phyloP scores from a whole-genome alignment of 2,113 vertebrate genomes.

The Anser cygnoides region DNA sequence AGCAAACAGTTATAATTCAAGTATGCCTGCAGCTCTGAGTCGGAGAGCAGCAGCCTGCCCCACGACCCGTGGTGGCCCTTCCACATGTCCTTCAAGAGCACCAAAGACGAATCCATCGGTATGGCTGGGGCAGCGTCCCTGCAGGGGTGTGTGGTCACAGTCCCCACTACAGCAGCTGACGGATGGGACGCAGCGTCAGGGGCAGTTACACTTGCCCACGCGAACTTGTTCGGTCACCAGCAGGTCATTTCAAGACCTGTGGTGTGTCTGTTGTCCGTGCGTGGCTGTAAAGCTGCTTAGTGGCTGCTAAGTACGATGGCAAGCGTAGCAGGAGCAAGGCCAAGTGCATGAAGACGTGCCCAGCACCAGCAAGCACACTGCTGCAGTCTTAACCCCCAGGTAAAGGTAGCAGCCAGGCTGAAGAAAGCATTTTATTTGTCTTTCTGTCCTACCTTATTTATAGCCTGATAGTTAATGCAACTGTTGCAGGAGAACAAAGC shows the following conservation, averaged over 20 bases:
- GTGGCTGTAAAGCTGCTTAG: neutral
- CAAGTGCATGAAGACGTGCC: neutral
- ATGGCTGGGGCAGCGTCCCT: neutral
- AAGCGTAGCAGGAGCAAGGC: fast-evolving
- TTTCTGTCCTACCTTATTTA: neutral
- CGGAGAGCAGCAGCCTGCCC: neutral
- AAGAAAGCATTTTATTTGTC: neutral
- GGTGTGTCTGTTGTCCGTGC: fast-evolving
- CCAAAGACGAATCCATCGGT: fast-evolving
- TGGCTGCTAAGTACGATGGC: fast-evolving
- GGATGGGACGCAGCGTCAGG: too few species aligned
- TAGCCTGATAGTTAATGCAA: neutral
- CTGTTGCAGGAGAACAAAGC: fast-evolving
- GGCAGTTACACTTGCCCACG: neutral
- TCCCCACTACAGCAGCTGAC: fast-evolving
- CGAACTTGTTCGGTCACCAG: fast-evolving
- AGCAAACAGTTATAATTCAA: fast-evolving
- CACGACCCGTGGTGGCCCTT: fast-evolving
- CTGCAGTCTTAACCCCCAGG: neutral
- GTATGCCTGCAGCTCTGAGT: fast-evolving
- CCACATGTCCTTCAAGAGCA: neutral
- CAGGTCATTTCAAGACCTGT: too few species aligned
- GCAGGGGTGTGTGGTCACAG: too few species aligned
- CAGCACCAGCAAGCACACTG: fast-evolving
- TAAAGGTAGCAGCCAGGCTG: neutral